These are phyloP conservation scores for Caenorhabditis plicata DNA, from an alignment of 2,888 invertebrate species.

Conservation along the genomic window DNA sequence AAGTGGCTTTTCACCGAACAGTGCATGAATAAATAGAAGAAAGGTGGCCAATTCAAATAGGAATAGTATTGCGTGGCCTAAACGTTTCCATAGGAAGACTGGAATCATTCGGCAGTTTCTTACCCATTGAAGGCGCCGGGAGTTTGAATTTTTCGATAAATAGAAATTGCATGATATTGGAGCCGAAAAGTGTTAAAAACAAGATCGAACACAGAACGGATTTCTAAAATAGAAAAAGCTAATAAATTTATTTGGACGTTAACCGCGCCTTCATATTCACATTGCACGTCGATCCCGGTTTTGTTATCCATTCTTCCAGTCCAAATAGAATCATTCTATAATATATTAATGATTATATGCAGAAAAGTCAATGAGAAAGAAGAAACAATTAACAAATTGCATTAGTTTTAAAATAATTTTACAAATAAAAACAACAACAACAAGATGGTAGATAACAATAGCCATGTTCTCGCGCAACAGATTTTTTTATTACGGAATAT, in stretches of 20 bases:
- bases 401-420: too few species aligned
- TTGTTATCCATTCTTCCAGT: conserved; percentile 22
- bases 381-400: conserved; percentile 5
- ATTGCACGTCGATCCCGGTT: conserved; percentile 17
- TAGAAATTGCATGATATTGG: conserved; percentile 36
- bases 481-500: too few species aligned
- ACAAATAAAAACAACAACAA: too few species aligned
- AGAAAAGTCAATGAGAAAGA: not conserved
- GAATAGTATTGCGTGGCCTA: conserved; percentile 43
- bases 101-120: not conserved
- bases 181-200: conserved; percentile 31
- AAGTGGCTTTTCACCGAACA: conserved; percentile 30
- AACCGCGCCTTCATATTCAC: conserved; percentile 26
- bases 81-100: too few species aligned
- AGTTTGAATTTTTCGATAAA: conserved; percentile 46
- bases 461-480: too few species aligned
- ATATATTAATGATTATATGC: too few species aligned
- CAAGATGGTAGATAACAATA: too few species aligned
- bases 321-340: conserved; percentile 35
- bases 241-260: not conserved
- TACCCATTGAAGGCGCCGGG: conserved; percentile 33
- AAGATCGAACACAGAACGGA: conserved; percentile 20
- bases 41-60: conserved; percentile 38
- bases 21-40: conserved; percentile 32
- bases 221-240: conserved; percentile 27